phyloP scores from a whole-genome alignment of 2,888 invertebrate species.

The Chalcis sispes region DNA sequence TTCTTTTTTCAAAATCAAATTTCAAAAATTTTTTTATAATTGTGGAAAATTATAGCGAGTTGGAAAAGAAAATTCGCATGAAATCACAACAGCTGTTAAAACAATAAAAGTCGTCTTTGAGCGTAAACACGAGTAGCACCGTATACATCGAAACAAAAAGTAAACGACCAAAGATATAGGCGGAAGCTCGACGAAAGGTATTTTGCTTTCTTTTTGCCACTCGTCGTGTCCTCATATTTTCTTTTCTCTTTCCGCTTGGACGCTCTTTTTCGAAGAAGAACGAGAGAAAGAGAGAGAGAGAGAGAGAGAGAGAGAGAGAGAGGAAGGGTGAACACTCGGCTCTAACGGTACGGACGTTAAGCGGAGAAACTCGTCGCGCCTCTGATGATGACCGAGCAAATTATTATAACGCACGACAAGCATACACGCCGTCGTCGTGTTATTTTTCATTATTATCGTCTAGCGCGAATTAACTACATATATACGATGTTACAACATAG shows the following conservation, averaged over 20 bases:
- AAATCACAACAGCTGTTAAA: too few relatives aligned
- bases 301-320: too few relatives aligned
- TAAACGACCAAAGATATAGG: too few relatives aligned
- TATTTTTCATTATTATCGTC: slow-evolving; percentile 44
- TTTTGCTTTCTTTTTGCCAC: not conserved
- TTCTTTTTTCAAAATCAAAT: too few relatives aligned
- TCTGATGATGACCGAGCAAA: slow-evolving; percentile 61
- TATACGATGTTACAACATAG: not conserved
- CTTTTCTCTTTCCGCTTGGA: slow-evolving; percentile 51
- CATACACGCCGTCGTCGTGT: slow-evolving; percentile 44
- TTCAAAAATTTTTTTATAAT: too few relatives aligned
- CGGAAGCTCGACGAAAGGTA: not conserved
- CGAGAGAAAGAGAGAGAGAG: too few relatives aligned
- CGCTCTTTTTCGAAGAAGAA: slow-evolving; percentile 57
- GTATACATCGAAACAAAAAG: too few relatives aligned
- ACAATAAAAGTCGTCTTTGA: too few relatives aligned
- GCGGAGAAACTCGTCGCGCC: slow-evolving; percentile 61
- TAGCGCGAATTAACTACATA: slow-evolving; percentile 31
- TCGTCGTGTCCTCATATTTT: not conserved
- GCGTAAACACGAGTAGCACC: too few relatives aligned
- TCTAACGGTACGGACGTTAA: slow-evolving; percentile 57
- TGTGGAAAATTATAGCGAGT: too few relatives aligned
- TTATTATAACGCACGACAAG: too few relatives aligned
- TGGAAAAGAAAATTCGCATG: not conserved
- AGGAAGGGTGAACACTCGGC: not conserved